Evolutionary conservation across 2,888 invertebrate genomes (phyloP).

Genomic region (Drosophila vallismaia): DNA sequence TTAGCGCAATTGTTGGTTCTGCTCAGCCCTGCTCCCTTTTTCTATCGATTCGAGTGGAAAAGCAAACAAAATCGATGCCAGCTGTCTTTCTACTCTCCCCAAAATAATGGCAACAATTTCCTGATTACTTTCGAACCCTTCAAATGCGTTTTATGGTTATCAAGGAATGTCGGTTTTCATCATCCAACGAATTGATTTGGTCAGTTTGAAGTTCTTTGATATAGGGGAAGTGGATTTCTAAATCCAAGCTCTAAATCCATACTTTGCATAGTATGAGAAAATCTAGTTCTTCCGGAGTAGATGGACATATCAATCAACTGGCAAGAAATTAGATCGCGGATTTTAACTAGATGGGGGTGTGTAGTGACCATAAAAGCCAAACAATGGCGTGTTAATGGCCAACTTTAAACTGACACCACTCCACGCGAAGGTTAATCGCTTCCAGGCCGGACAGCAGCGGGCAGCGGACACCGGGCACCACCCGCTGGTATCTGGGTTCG

Average conservation of each 20-base stretch:
- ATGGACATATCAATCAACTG: conserved; percentile 69
- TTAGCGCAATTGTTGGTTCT: conserved; percentile 82
- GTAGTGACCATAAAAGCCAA: conserved; percentile 54
- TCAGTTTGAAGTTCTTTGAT: background rate
- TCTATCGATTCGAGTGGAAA: conserved; percentile 53
- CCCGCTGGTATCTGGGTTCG: conserved; percentile 72
- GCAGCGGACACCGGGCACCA: conserved; percentile 45
- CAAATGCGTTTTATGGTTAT: conserved; percentile 62
- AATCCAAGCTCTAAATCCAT: background rate
- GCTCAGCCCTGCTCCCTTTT: conserved; percentile 51
- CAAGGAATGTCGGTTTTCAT: conserved; percentile 49
- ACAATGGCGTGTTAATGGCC: conserved; percentile 80
- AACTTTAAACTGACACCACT: conserved; percentile 78
- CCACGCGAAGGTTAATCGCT: conserved; percentile 62
- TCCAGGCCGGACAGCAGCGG: conserved; percentile 29
- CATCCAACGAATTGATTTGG: conserved; percentile 25
- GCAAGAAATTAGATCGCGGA: conserved; percentile 65
- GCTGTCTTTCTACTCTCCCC: conserved; percentile 17
- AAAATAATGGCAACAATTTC: conserved; percentile 75
- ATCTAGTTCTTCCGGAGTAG: conserved; percentile 19
- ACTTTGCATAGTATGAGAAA: conserved; percentile 1
- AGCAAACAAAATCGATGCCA: conserved; percentile 64
- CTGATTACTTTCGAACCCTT: conserved; percentile 71
- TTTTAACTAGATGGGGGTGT: conserved; percentile 32
- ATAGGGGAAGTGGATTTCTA: background rate